Evolutionary conservation across 2,888 invertebrate species (phyloP), one percentile per base, ranked within the genome.

Genomic region (Sesia apiformis): DNA sequence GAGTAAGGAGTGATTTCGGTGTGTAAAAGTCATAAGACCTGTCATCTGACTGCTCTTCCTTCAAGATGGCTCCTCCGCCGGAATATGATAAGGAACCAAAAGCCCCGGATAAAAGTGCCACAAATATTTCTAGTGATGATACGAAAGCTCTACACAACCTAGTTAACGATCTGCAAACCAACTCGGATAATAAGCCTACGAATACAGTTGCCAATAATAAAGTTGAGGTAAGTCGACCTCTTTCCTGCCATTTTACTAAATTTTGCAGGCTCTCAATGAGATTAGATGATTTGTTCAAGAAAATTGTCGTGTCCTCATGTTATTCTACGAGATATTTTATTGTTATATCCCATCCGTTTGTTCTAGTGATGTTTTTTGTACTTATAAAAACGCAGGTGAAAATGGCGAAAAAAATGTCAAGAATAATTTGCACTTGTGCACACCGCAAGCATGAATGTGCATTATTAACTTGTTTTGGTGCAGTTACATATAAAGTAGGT

Each of bases 31-130:
- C 89, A 82, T 84, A 86, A 81, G 86, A 90, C 88, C 88, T 89
- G 90, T 90, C 89, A 89, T 90, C 89, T 90, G 90, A 88, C 87
- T 90, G 80, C 80, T 84, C 85, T 88, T 86, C 89, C 86, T 86
- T 84, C 90, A 93, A 92, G 90, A 94, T 94, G 94, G 93, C 93
- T 91, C 93, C 94, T 90, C 93, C 93, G 85, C 94, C 94, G 86
- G 93, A 93, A 85, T 92, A 93, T 90, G 93, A 93, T 89, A 92
- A 91, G 90, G 92, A 93, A 91, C 93, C 93, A 63, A 93, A 94
- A 89, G 93, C 93, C 76, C 93, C 93, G 70, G 93, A 94, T 86
- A 93, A 93, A 92, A 84, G 80, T 83, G 75, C 74, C 63, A 74
- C 81, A 68, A 78, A 71, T 69, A 74, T 77, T 64, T 70, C 77